phyloP scores from a whole-genome alignment of 2,888 invertebrate species.

The Phanerotoma sp. region DNA sequence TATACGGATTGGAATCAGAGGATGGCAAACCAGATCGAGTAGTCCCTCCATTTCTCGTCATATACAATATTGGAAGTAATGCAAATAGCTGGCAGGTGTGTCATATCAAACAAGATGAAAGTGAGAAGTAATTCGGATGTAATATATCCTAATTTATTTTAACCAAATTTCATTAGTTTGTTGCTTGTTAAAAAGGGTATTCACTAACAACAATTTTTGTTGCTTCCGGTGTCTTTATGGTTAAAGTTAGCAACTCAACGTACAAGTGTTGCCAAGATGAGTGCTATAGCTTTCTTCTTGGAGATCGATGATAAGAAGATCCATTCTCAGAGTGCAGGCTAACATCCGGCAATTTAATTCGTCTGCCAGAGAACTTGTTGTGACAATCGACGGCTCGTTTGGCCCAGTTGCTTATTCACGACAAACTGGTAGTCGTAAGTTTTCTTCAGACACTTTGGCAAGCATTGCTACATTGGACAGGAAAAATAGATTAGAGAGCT shows the following conservation, averaged over 20 bases:
- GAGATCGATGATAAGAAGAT: slow-evolving; percentile 3
- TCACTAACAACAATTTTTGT: neutral
- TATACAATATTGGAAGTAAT: neutral
- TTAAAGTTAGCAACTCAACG: slow-evolving; percentile 3
- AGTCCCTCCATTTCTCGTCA: neutral
- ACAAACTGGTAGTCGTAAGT: slow-evolving; percentile 34
- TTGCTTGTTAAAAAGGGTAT: neutral
- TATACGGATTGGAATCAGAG: slow-evolving; percentile 5
- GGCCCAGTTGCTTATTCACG: slow-evolving; percentile 42
- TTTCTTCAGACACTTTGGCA: slow-evolving; percentile 5
- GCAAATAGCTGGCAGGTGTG: slow-evolving; percentile 51
- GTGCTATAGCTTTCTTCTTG: slow-evolving; percentile 3
- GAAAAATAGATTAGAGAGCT: slow-evolving; percentile 7
- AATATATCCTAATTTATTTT: slow-evolving; percentile 10
- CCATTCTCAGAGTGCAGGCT: slow-evolving; percentile 3
- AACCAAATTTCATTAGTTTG: neutral
- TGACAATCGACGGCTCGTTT: slow-evolving; percentile 47
- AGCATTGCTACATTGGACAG: slow-evolving; percentile 22
- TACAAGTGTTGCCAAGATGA: neutral
- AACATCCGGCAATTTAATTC: slow-evolving; percentile 19
- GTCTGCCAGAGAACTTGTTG: slow-evolving; percentile 35
- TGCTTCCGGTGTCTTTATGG: too few species aligned
- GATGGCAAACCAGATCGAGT: slow-evolving; percentile 14
- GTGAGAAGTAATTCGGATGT: slow-evolving; percentile 4
- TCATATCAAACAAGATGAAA: slow-evolving; percentile 36